phyloP scores from a whole-genome alignment of 2,888 invertebrate genomes.

The Slavum lentiscoides region DNA sequence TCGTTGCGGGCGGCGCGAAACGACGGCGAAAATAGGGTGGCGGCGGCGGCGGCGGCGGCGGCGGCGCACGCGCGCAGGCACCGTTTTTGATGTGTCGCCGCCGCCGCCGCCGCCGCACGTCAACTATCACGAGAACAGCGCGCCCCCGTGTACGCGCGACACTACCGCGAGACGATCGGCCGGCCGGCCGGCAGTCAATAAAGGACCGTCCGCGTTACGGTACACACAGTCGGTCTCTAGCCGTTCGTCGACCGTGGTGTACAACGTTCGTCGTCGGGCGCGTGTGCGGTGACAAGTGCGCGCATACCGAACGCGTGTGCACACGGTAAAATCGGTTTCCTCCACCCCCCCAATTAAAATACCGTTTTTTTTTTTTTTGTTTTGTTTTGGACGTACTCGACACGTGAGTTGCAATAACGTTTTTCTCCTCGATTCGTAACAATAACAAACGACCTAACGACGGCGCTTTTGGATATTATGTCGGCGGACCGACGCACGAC shows the following conservation, averaged over 20 bases:
- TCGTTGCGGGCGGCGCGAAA: neutral
- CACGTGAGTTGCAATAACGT: too few relatives aligned
- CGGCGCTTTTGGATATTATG: too few relatives aligned
- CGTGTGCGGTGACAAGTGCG: too few relatives aligned
- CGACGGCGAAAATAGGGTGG: neutral
- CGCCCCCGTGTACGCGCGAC: neutral
- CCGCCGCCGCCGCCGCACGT: slow-evolving; percentile 6
- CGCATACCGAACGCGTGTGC: too few relatives aligned
- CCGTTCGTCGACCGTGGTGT: neutral
- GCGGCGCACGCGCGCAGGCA: slow-evolving; percentile 28
- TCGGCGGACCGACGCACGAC: too few relatives aligned
- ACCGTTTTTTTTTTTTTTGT: too few relatives aligned
- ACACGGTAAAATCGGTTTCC: too few relatives aligned
- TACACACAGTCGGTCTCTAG: neutral
- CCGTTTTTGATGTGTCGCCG: slow-evolving; percentile 23
- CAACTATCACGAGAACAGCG: slow-evolving; percentile 36
- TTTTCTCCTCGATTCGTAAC: too few relatives aligned
- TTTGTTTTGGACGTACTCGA: too few relatives aligned
- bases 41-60: neutral
- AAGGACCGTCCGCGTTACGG: slow-evolving; percentile 38
- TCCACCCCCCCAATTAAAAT: too few relatives aligned
- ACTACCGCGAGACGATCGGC: too few relatives aligned
- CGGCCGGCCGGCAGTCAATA: slow-evolving; percentile 46
- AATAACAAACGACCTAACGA: too few relatives aligned
- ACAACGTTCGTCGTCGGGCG: neutral